These are phyloP conservation scores for Lampris megalopsis DNA, from an alignment of 2,113 vertebrate species.

Conservation along the genomic window DNA sequence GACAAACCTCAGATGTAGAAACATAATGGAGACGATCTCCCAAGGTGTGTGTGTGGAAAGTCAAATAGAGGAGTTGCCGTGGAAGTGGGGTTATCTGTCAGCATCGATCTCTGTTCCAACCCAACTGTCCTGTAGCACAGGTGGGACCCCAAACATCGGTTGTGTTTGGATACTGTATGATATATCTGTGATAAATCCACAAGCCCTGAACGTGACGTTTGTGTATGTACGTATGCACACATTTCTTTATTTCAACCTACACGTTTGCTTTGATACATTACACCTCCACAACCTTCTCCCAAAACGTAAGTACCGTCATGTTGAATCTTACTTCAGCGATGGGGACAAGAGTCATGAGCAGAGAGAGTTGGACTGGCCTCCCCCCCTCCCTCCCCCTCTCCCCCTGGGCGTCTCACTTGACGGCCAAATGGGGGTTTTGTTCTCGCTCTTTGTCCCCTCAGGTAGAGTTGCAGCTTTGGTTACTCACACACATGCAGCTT, in stretches of 20 bases:
- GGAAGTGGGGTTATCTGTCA: too few species aligned
- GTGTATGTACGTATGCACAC: too few species aligned
- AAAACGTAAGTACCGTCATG: not conserved
- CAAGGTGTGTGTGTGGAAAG: not conserved
- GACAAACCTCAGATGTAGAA: not conserved
- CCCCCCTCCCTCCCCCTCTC: constrained; percentile 19
- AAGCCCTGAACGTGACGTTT: too few species aligned
- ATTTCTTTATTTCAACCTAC: too few species aligned
- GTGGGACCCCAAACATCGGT: too few species aligned
- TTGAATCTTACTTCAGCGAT: not conserved
- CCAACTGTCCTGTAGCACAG: too few species aligned
- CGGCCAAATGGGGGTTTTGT: constrained; percentile 56
- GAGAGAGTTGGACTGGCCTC: constrained; percentile 22
- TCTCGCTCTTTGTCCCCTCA: constrained; percentile 40
- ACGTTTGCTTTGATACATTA: too few species aligned
- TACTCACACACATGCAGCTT: not conserved
- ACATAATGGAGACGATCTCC: not conserved
- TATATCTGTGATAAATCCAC: too few species aligned
- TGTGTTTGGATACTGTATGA: too few species aligned
- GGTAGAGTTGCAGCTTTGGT: constrained; percentile 17
- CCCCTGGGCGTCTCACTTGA: constrained; percentile 18
- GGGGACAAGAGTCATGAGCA: constrained; percentile 1
- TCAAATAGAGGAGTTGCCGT: too few species aligned
- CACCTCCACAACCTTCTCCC: not conserved
- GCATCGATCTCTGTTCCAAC: too few species aligned